A percentile compares a stretch with the other conserved stretches of the same genome.
Evolutionary conservation across 2,797 vertebrate genomes (phyloP).

Genomic region (Amphiprion clarkii): DNA sequence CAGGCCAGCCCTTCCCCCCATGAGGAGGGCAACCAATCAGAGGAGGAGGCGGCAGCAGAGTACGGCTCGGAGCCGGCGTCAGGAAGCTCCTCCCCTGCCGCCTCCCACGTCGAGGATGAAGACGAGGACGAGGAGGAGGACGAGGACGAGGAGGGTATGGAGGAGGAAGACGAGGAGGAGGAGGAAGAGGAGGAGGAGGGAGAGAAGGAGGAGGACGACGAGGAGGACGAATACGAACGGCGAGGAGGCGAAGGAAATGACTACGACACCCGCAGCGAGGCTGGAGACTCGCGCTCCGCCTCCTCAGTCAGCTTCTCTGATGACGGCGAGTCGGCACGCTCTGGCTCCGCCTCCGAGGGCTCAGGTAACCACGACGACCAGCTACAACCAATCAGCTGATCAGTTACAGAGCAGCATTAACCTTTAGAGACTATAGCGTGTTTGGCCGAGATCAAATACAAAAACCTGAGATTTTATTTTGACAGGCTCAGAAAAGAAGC

Average conservation of each 20-base stretch:
- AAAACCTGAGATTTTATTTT: slow-evolving; percentile 38
- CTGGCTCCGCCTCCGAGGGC: slow-evolving; percentile 92
- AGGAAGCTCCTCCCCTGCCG: slow-evolving; percentile 67
- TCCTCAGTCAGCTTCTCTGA: slow-evolving; percentile 96
- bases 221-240: slow-evolving; percentile 93
- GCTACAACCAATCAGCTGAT: neutral
- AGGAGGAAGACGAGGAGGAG: slow-evolving; percentile 76
- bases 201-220: slow-evolving; percentile 85
- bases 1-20: slow-evolving; percentile 88
- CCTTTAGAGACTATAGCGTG: too few relatives aligned
- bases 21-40: slow-evolving; percentile 89
- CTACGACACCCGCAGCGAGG: slow-evolving; percentile 97
- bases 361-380: slow-evolving; percentile 86
- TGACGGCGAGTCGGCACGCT: slow-evolving; percentile 91
- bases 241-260: slow-evolving; percentile 91
- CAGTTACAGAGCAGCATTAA: neutral
- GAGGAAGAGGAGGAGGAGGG: slow-evolving; percentile 85
- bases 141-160: slow-evolving; percentile 81
- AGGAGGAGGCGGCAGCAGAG: slow-evolving; percentile 83
- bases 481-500: slow-evolving; percentile 98
- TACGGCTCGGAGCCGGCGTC: slow-evolving; percentile 66
- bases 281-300: slow-evolving; percentile 95
- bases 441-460: too few relatives aligned
- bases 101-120: slow-evolving; percentile 69
- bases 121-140: slow-evolving; percentile 76